Evolutionary conservation across 2,113 vertebrate genomes (phyloP), one percentile per base, ranked within the genome.

Genomic region (Cheilinus undulatus): DNA sequence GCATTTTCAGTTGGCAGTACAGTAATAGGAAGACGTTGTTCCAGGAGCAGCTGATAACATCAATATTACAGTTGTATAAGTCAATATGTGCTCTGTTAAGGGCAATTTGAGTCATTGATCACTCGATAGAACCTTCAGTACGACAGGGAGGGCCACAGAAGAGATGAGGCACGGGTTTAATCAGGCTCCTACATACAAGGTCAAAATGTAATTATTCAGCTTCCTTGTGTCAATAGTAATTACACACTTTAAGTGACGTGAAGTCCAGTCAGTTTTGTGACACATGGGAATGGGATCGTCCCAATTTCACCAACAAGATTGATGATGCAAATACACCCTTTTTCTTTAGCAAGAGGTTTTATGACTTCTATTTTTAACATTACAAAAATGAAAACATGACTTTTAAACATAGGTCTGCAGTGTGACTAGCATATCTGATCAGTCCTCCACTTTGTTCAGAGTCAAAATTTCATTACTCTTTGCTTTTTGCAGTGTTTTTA

Each of bases 141-240:
- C 50, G 27, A 40, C 7, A 49, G 51, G 6, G 20, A 54, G 23
- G 10, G 23, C 51, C 26, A 45, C 36, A 19, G 46, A 50, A 32
- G 36, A 28, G 27, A 3, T 12, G 17, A 36, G 43, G 40, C 20
- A 26, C 34, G 52, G 43, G 45, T 61, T 75, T 82, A 62, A 80
- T 78, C 75, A 63, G 61, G 71, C 51, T 63, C 67, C 45, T 57
- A 50, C 63, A 76, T 73, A 48, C 54, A 76, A 74, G 26, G 61
- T 60, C 7, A 8, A 83, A 80, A 80, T 85, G 49, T 71, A 86
- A 90, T 85, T 80, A 81, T 86, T 83, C 71, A 64, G 50, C 20
- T 65, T 34, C 56, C 32, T 63, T 68, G 58, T 54, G 64, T 73
- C 54, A 68, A 64, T 83, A 78, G 60, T 60, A 78, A 67, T 76